Evolutionary conservation across 2,113 vertebrate genomes (phyloP).

Genomic region (Tetraodon nigroviridis): DNA sequence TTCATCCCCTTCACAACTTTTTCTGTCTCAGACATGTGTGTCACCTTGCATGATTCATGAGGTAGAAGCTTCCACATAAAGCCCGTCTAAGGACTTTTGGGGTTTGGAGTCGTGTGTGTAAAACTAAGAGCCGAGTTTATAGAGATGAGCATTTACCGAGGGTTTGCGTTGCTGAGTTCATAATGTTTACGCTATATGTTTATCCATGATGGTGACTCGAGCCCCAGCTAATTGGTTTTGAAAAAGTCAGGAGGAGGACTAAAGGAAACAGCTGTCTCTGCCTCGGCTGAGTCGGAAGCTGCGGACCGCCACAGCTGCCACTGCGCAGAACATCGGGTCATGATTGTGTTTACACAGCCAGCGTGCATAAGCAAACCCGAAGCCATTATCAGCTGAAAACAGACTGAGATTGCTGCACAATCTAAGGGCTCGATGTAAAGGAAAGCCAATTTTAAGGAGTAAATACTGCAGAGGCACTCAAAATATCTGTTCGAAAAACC

Average conservation of each 20-base stretch:
- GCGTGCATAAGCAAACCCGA: slow-evolving; percentile 62
- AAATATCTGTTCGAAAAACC: not conserved
- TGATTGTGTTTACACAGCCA: slow-evolving; percentile 57
- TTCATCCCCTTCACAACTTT: slow-evolving; percentile 50
- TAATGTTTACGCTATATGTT: slow-evolving; percentile 68
- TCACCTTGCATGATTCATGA: slow-evolving; percentile 57
- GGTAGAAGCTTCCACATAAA: slow-evolving; percentile 43
- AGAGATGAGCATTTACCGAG: slow-evolving; percentile 25
- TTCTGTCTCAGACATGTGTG: slow-evolving; percentile 44
- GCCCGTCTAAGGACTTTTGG: slow-evolving; percentile 55
- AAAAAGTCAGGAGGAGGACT: slow-evolving; percentile 45
- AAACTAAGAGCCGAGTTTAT: slow-evolving; percentile 37
- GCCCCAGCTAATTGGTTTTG: slow-evolving; percentile 66
- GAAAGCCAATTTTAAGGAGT: not conserved
- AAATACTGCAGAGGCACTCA: not conserved
- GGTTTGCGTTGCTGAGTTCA: slow-evolving; percentile 15
- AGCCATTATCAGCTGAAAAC: slow-evolving; percentile 44
- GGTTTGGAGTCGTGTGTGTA: slow-evolving; percentile 20
- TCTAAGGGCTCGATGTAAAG: slow-evolving; percentile 1
- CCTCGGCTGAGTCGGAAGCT: slow-evolving; percentile 33
- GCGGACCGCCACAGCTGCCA: slow-evolving; percentile 41
- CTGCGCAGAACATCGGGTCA: slow-evolving; percentile 31
- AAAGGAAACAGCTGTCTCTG: slow-evolving; percentile 52
- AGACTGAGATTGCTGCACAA: slow-evolving; percentile 1
- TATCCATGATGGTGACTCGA: slow-evolving; percentile 54